phyloP scores from a whole-genome alignment of 2,113 vertebrate species.

The Hassar affinis region DNA sequence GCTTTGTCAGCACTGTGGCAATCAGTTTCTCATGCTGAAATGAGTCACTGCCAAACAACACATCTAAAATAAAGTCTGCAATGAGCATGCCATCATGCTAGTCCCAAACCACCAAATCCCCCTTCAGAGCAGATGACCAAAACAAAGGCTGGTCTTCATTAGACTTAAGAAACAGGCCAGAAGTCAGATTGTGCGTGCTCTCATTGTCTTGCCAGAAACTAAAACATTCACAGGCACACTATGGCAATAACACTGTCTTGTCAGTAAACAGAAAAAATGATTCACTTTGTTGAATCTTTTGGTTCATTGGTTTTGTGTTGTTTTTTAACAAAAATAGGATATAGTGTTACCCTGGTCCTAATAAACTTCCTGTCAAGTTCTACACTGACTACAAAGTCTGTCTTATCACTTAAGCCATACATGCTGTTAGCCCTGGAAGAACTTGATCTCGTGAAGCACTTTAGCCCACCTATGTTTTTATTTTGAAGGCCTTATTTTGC shows the following conservation, averaged over 20 bases:
- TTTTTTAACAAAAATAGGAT: neutral
- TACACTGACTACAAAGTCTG: neutral
- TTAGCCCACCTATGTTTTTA: neutral
- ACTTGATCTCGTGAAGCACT: neutral
- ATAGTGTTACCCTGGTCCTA: neutral
- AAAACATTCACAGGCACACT: slow-evolving; percentile 36
- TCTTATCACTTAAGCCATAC: neutral
- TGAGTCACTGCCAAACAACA: slow-evolving; percentile 42
- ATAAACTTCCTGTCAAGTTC: neutral
- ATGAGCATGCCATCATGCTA: slow-evolving; percentile 42
- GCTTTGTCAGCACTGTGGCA: slow-evolving; percentile 43
- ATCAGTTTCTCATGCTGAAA: slow-evolving; percentile 44
- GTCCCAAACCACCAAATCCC: slow-evolving; percentile 43
- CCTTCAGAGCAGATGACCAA: slow-evolving; percentile 36
- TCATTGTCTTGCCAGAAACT: slow-evolving; percentile 16
- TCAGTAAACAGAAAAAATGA: slow-evolving; percentile 35
- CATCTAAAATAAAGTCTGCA: slow-evolving; percentile 38
- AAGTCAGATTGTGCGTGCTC: slow-evolving; percentile 40
- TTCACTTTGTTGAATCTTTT: slow-evolving; percentile 21
- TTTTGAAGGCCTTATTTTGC: too few relatives aligned
- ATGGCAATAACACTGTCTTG: slow-evolving; percentile 31
- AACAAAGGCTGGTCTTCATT: slow-evolving; percentile 45
- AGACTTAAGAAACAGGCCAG: slow-evolving; percentile 38
- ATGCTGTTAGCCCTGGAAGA: neutral
- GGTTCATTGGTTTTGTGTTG: slow-evolving; percentile 21